Evolutionary conservation across 1,140 invertebrate species (phyloP).

Genomic region (Penaeus japonicus): DNA sequence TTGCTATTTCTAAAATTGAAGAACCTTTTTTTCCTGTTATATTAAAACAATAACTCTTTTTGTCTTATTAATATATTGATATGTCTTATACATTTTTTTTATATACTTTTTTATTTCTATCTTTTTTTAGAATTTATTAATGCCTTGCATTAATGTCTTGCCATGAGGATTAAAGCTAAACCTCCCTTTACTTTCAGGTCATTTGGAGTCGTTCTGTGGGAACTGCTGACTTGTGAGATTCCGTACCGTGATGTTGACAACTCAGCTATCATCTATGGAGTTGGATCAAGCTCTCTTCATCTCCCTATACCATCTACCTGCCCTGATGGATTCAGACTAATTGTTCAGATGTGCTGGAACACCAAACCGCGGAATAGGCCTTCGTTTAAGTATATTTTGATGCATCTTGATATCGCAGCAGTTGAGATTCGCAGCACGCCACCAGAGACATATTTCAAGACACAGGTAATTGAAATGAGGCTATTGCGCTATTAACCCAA

Average conservation of each 20-base stretch:
- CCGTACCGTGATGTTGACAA: constrained; percentile 97
- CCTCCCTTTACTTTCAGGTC: constrained; percentile 70
- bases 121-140: no score
- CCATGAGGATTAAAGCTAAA: background rate
- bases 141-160: background rate
- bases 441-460: constrained; percentile 73
- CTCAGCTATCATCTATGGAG: constrained; percentile 96
- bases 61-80: background rate
- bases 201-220: constrained; percentile 97
- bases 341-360: constrained; percentile 93
- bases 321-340: constrained; percentile 76
- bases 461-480: constrained; percentile 65
- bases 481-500: background rate
- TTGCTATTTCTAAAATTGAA: background rate
- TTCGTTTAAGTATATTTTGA: constrained; percentile 91
- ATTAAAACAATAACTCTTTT: background rate
- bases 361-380: constrained; percentile 90
- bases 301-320: constrained; percentile 90
- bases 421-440: constrained; percentile 77
- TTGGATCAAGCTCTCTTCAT: constrained; percentile 89
- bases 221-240: constrained; percentile 92
- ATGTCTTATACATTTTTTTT: background rate
- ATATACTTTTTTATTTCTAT: no score
- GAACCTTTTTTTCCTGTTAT: no score
- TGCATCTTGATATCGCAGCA: constrained; percentile 86